These are phyloP conservation scores for Typhlomys cinereus DNA, from an alignment of 2,113 vertebrate genomes.

Conservation along the genomic window DNA sequence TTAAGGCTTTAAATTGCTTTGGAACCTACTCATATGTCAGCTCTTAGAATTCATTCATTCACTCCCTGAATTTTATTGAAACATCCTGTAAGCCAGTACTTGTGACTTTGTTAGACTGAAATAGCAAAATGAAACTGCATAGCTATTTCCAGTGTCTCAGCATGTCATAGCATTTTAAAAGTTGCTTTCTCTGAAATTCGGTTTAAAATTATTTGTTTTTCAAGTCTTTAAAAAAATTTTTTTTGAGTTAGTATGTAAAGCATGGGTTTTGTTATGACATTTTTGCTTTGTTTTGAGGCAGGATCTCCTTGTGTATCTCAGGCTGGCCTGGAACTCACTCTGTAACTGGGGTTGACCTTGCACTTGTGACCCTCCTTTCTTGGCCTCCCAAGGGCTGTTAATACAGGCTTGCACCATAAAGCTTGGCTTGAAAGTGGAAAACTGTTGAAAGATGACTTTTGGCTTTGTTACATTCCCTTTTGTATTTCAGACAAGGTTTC, in stretches of 20 bases:
- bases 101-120: background rate
- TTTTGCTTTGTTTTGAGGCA: background rate
- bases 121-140: background rate
- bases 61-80: slow-evolving; percentile 46
- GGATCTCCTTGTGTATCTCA: background rate
- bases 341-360: too few relatives aligned
- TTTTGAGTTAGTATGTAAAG: background rate
- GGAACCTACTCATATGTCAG: background rate
- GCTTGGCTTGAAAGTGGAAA: background rate
- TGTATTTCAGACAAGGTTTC: background rate
- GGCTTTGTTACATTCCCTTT: background rate
- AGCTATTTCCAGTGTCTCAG: background rate
- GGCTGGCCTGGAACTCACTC: background rate
- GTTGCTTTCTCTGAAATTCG: slow-evolving; percentile 33
- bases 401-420: background rate
- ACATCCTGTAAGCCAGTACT: background rate
- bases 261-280: background rate
- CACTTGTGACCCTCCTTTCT: background rate
- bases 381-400: background rate
- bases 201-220: background rate
- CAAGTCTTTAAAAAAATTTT: background rate
- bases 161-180: background rate
- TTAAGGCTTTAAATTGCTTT: slow-evolving; percentile 22
- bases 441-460: background rate
- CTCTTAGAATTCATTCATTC: slow-evolving; percentile 32